Percentiles rank a stretch among this genome's conserved stretches.
Evolutionary conservation across 1,140 invertebrate genomes (phyloP).

Genomic region (Proctacanthus coquilletti): DNA sequence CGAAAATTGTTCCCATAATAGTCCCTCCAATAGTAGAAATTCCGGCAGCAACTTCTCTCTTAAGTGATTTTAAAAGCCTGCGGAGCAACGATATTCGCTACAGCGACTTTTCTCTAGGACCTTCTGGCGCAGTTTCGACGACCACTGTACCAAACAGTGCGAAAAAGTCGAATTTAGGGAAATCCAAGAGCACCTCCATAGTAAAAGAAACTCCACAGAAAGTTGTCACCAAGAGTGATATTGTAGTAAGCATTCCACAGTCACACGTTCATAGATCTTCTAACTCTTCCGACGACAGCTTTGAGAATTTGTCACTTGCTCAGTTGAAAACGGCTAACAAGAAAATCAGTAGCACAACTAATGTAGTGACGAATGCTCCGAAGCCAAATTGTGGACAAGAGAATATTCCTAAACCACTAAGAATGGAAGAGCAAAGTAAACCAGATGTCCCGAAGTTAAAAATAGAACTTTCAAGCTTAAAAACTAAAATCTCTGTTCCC

Average conservation of each 20-base stretch:
- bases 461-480: conserved; percentile 22
- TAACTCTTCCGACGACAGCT: conserved; percentile 15
- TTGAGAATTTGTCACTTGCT: conserved; percentile 13
- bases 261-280: conserved; percentile 16
- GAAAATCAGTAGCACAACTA: conserved; percentile 9
- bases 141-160: conserved; percentile 9
- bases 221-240: conserved; percentile 13
- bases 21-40: too few relatives aligned
- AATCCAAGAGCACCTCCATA: conserved; percentile 7
- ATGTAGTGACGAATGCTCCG: not conserved
- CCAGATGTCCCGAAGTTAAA: conserved; percentile 16
- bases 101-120: conserved; percentile 14
- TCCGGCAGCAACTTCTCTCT: conserved; percentile 5
- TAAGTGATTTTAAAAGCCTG: conserved; percentile 23
- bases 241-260: conserved; percentile 25
- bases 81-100: conserved; percentile 26
- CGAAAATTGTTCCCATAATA: too few relatives aligned
- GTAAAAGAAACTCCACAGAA: not conserved
- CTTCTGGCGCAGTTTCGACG: not conserved
- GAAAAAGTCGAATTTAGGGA: not conserved
- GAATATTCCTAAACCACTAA: not conserved
- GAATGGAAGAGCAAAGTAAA: not conserved
- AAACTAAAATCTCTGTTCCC: conserved; percentile 13
- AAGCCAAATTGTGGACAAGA: not conserved
- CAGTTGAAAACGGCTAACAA: conserved; percentile 22